These are phyloP conservation scores for Lathronympha strigana DNA, from an alignment of 2,888 invertebrate species.

Conservation along the genomic window DNA sequence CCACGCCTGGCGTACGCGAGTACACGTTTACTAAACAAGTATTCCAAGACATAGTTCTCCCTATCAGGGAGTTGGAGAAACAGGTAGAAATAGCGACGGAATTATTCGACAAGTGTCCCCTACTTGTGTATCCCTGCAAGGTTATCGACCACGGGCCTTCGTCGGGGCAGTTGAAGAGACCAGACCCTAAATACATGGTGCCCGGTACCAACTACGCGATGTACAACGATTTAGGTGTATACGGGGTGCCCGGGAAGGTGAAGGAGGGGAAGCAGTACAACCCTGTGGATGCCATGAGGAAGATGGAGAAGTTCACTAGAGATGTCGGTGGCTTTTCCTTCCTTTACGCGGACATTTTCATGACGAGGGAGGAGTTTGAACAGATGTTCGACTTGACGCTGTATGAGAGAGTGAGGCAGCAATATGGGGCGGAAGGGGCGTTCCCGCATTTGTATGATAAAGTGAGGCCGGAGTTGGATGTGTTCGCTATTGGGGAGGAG, in stretches of 20 bases:
- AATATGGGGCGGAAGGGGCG: constrained; percentile 84
- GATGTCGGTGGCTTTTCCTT: constrained; percentile 88
- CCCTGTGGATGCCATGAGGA: constrained; percentile 86
- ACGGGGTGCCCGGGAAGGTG: constrained; percentile 87
- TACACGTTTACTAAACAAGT: constrained; percentile 89
- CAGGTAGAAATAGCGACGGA: constrained; percentile 85
- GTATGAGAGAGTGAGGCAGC: constrained; percentile 85
- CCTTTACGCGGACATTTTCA: constrained; percentile 88
- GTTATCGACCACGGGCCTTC: constrained; percentile 85
- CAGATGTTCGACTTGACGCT: constrained; percentile 87
- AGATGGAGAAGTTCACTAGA: constrained; percentile 88
- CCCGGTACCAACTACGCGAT: constrained; percentile 87
- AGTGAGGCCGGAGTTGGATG: constrained; percentile 87
- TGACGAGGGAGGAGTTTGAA: constrained; percentile 86
- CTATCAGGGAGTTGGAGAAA: constrained; percentile 85
- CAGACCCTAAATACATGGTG: constrained; percentile 83
- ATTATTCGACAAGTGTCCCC: constrained; percentile 87
- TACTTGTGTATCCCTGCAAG: constrained; percentile 88
- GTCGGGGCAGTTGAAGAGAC: constrained; percentile 84
- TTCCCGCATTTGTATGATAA: constrained; percentile 88
- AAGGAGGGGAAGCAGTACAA: constrained; percentile 85
- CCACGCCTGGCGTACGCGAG: constrained; percentile 86
- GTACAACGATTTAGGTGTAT: constrained; percentile 89
- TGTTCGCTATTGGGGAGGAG: constrained; percentile 82
- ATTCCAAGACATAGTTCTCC: constrained; percentile 89